phyloP scores from a whole-genome alignment of 2,888 invertebrate genomes.

The Cheilosia scutellata region DNA sequence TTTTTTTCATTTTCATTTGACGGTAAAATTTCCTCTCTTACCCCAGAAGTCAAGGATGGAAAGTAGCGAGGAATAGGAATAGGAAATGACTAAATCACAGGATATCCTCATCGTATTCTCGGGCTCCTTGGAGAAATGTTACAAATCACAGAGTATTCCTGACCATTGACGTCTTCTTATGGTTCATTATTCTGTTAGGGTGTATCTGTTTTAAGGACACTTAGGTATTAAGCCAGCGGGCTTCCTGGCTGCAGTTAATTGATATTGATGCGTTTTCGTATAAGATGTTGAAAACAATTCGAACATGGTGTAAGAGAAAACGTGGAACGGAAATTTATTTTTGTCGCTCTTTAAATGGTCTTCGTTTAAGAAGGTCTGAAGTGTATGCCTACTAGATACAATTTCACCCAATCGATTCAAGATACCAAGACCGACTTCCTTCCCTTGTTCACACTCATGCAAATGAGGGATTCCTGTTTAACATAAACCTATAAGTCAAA shows the following conservation, averaged over 20 bases:
- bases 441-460: background rate
- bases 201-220: conserved; percentile 36
- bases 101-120: conserved; percentile 62
- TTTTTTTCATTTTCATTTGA: conserved; percentile 18
- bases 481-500: conserved; percentile 17
- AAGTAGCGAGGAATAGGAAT: conserved; percentile 52
- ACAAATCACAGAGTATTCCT: conserved; percentile 60
- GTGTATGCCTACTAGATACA: background rate
- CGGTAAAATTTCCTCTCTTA: conserved; percentile 52
- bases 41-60: conserved; percentile 11
- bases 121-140: conserved; percentile 44
- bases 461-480: background rate
- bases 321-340: conserved; percentile 23
- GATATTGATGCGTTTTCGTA: conserved; percentile 63
- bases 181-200: conserved; percentile 12
- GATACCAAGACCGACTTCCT: background rate
- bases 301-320: background rate
- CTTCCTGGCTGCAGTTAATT: conserved; percentile 64
- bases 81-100: conserved; percentile 74
- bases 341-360: background rate
- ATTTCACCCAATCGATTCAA: background rate
- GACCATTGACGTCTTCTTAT: conserved; percentile 42
- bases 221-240: conserved; percentile 48
- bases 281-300: conserved; percentile 22
- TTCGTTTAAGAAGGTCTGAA: background rate